Conservation (phyloP, 2,888 invertebrate genomes). For the Drosophila austrosaltans region DNA sequence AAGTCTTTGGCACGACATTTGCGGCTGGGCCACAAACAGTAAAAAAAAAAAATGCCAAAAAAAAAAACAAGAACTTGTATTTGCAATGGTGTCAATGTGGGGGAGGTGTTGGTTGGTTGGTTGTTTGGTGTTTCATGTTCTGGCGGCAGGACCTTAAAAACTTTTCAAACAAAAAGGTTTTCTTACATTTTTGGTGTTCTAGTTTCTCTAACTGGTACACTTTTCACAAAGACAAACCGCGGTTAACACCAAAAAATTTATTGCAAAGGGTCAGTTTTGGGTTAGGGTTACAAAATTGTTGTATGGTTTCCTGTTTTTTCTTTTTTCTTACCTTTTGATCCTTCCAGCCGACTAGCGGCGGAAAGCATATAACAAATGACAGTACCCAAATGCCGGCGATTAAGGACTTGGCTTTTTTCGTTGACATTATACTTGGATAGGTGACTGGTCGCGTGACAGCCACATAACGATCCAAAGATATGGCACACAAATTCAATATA, state of each 20-base stretch:
- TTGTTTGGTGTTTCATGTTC: constrained; percentile 33
- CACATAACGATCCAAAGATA: constrained; percentile 96
- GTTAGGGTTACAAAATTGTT: background rate
- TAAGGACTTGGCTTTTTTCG: constrained; percentile 92
- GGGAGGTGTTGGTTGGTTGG: background rate
- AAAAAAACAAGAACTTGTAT: constrained; percentile 38
- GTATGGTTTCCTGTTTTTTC: too few species aligned
- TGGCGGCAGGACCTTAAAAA: constrained; percentile 18
- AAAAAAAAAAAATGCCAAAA: constrained; percentile 18
- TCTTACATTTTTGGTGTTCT: constrained; percentile 26
- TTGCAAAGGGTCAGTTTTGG: constrained; percentile 31
- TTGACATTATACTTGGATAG: constrained; percentile 96
- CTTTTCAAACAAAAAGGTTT: constrained; percentile 19
- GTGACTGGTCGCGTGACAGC: constrained; percentile 98
- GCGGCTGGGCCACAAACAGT: constrained; percentile 28
- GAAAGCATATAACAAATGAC: constrained; percentile 98
- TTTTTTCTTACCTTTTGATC: constrained; percentile 86
- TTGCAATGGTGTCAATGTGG: constrained; percentile 69
- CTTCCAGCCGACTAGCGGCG: constrained; percentile 97
- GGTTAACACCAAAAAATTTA: constrained; percentile 35
- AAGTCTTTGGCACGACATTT: constrained; percentile 38
- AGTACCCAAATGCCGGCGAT: constrained; percentile 97
- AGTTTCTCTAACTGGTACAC: constrained; percentile 4
- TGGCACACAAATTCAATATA: constrained; percentile 97
- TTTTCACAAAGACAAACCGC: constrained; percentile 46